Conservation (phyloP, 2,888 invertebrate species). For the Nomada fabriciana region DNA sequence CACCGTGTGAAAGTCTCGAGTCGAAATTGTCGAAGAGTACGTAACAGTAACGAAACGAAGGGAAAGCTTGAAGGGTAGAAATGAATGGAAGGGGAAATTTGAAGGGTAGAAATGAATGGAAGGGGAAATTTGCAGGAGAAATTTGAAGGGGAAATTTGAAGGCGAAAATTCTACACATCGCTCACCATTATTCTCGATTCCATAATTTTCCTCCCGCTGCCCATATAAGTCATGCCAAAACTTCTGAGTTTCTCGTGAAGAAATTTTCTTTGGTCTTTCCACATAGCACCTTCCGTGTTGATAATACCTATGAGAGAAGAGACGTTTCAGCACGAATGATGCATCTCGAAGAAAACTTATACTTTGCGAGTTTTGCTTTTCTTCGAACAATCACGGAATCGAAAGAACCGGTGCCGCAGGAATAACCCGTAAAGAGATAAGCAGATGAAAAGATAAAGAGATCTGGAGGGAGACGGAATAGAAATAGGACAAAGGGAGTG, state of each 20-base stretch:
- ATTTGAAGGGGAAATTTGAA: too few species aligned
- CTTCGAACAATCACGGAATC: slow-evolving; percentile 1
- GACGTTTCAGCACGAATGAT: not conserved
- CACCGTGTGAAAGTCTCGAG: too few species aligned
- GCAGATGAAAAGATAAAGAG: too few species aligned
- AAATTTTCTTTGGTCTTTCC: slow-evolving; percentile 96
- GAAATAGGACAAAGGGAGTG: not conserved
- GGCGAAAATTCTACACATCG: too few species aligned
- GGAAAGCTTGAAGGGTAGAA: not conserved
- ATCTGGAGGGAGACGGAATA: not conserved
- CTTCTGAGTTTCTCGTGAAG: slow-evolving; percentile 93
- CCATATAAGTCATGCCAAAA: slow-evolving; percentile 95
- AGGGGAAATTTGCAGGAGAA: not conserved
- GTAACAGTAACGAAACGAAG: not conserved
- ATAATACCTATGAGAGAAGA: slow-evolving; percentile 89
- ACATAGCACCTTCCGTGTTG: slow-evolving; percentile 94
- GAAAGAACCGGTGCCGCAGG: slow-evolving; percentile 17
- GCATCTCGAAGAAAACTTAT: not conserved
- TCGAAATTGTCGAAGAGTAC: not conserved
- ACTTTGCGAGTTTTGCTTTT: not conserved
- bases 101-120: not conserved
- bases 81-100: not conserved
- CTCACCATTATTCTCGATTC: slow-evolving; percentile 93
- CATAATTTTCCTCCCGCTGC: slow-evolving; percentile 92
- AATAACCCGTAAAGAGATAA: not conserved